phyloP scores from a whole-genome alignment of 2,888 invertebrate genomes.

The Calliphora vomitoria region DNA sequence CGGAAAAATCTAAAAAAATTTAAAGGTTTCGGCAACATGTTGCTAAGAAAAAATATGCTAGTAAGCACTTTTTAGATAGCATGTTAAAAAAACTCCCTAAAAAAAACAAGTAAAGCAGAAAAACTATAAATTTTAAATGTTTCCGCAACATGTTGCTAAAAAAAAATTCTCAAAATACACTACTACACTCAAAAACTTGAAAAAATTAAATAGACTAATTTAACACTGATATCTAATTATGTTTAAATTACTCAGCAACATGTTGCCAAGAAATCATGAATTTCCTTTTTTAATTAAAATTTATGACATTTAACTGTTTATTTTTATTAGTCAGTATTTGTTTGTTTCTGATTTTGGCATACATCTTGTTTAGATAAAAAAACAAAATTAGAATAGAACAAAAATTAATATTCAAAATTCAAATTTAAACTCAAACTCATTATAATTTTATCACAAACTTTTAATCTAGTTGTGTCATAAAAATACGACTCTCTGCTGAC shows the following conservation, averaged over 20 bases:
- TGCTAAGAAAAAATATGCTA: too few species aligned
- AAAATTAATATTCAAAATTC: slow-evolving; percentile 33
- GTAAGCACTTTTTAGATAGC: too few species aligned
- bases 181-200: not conserved
- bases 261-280: not conserved
- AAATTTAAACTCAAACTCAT: not conserved
- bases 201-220: too few species aligned
- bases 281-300: not conserved
- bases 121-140: not conserved
- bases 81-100: too few species aligned
- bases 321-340: not conserved
- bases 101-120: too few species aligned
- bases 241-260: too few species aligned
- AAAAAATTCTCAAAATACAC: not conserved
- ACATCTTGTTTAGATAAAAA: not conserved
- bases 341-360: slow-evolving; percentile 9
- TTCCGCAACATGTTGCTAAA: slow-evolving; percentile 16
- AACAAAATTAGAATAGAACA: slow-evolving; percentile 16
- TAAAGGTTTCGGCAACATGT: too few species aligned
- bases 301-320: slow-evolving; percentile 34
- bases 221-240: too few species aligned
- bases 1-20: too few species aligned
- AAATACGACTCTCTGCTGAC: slow-evolving; percentile 19
- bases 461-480: slow-evolving; percentile 41
- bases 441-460: slow-evolving; percentile 22